Evolutionary conservation across 37 sponge, comb jelly and placozoan genomes (phyloP).

Genomic region (Amphimedon queenslandica): DNA sequence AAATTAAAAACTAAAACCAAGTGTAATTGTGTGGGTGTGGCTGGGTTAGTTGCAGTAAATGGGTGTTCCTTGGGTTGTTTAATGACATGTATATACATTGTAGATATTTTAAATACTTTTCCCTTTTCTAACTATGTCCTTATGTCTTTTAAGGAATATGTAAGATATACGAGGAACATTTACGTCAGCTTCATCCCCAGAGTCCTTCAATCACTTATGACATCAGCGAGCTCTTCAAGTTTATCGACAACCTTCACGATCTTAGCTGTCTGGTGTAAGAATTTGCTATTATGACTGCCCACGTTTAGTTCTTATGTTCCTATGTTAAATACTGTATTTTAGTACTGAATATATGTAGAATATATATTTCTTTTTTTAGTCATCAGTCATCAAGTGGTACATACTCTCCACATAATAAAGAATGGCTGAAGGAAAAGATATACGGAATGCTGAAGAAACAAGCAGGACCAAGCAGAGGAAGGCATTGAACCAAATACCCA

Average conservation of each 20-base stretch:
- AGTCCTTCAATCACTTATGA: conserved; percentile 95
- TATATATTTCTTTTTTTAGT: conserved; percentile 30
- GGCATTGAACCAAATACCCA: not conserved
- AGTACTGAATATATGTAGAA: too few relatives aligned
- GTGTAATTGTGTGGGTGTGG: too few relatives aligned
- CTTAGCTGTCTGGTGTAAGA: conserved; percentile 91
- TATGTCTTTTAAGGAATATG: conserved; percentile 71
- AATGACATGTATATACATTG: too few relatives aligned
- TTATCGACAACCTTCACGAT: conserved; percentile 88
- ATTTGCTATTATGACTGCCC: not conserved
- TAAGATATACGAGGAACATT: conserved; percentile 97
- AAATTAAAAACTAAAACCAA: not conserved
- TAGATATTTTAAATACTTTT: too few relatives aligned
- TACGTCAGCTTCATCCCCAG: conserved; percentile 85
- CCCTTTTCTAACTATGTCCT: not conserved
- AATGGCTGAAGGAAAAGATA: conserved; percentile 97
- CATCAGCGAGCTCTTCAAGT: conserved; percentile 95
- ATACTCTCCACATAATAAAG: conserved; percentile 91
- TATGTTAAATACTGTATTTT: too few relatives aligned
- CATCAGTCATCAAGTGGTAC: conserved; percentile 62
- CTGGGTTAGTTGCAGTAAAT: too few relatives aligned
- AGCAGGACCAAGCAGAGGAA: conserved; percentile 46
- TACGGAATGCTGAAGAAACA: conserved; percentile 89
- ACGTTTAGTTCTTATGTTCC: too few relatives aligned
- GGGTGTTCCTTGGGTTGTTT: too few relatives aligned